Base-by-base conservation (phyloP, 2,797 vertebrate species). In the Dromococcyx pavoninus region DNA sequence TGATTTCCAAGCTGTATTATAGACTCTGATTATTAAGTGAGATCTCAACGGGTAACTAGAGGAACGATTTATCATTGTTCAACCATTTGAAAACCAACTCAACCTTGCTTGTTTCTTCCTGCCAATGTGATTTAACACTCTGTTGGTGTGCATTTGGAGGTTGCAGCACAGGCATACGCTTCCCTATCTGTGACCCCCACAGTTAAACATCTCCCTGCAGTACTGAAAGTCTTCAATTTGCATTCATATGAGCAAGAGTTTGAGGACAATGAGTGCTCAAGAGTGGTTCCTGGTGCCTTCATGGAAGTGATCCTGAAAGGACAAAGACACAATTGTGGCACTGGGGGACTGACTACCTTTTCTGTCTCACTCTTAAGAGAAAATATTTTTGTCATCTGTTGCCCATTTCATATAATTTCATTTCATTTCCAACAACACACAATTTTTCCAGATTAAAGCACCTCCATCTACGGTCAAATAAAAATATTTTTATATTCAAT, bases 391-490 rank as follows among this genome's bases (percentile, higher is more conserved):
- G 91, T 91, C 54, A 79, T 70, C 23, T 61, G 15, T 61, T 76
- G 13, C 23, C 41, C n/a, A 8, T 83, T 89, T 89, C 46, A 71
- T 77, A 78, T 76, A 10, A 41, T 41, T 41, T 14, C 13, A 32
- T 79, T 82, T 57, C 9, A 32, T 93, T 95, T 91, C 87, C 94
- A 86, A 82, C 10, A 21, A 11, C 23, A 35, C 27, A 39, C 17
- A 24, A 2, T 60, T 80, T 85, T 95, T 93, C 41, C 71, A 80
- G 44, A 85, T 57, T 79, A 76, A 88, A 76, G 7, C 35, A 14
- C 54, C 50, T 89, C 93, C 67, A 94, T 57, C 77, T 82, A 48
- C 83, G 79, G 73, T 50, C 80, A 96, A 90, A 89, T 43, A 87
- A 88, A 86, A 92, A 39, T 14, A 71, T 57, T 95, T 76, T 76